Conservation (phyloP, 2,113 vertebrate genomes). For the Callopanchax toddi region DNA sequence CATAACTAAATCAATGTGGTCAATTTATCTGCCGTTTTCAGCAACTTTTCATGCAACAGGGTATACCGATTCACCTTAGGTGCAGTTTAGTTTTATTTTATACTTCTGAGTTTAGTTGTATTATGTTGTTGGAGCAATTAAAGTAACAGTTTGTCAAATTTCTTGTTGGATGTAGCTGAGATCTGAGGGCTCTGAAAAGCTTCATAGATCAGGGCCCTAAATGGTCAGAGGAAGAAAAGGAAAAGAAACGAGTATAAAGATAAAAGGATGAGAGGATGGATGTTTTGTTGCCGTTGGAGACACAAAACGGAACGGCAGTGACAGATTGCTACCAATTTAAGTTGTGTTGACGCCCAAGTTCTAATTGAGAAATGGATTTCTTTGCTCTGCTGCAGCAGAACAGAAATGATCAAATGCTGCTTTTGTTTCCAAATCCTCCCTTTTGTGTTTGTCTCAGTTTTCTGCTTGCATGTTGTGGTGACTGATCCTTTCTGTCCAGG, state of each 20-base stretch:
- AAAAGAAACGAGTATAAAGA: not conserved
- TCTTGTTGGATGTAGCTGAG: too few species aligned
- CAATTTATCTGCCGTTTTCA: too few species aligned
- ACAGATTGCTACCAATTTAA: not conserved
- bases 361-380: conserved; percentile 1
- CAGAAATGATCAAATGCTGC: not conserved
- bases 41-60: too few species aligned
- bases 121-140: too few species aligned
- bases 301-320: not conserved
- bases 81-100: too few species aligned
- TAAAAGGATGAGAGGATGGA: not conserved
- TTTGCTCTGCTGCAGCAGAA: not conserved
- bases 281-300: not conserved
- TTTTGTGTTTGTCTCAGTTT: not conserved
- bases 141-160: too few species aligned
- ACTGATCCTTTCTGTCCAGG: not conserved
- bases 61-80: too few species aligned
- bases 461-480: not conserved
- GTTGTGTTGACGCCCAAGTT: not conserved
- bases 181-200: not conserved
- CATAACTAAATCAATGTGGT: not conserved
- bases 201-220: conserved; percentile 19
- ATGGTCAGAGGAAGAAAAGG: not conserved
- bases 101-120: too few species aligned
- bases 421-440: not conserved